Conservation (phyloP, 2,888 invertebrate species). For the Lepidochitona cinerea region DNA sequence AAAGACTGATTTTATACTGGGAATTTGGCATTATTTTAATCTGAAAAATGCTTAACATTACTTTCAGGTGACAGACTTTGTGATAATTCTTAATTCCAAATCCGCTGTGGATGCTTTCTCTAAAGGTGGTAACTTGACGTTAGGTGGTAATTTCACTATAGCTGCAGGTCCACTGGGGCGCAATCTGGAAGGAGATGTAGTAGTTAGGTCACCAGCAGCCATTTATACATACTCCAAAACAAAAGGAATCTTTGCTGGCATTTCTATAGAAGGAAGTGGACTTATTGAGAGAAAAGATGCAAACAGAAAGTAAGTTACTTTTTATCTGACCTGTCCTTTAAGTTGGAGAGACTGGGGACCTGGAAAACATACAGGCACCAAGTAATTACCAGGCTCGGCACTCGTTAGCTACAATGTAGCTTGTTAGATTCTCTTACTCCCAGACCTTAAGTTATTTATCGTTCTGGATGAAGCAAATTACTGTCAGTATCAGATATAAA, state of each 20-base stretch:
- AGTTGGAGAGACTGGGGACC: too few relatives aligned
- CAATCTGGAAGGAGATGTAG: slow-evolving; percentile 60
- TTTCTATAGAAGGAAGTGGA: slow-evolving; percentile 66
- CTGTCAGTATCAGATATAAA: too few relatives aligned
- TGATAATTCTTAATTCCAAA: slow-evolving; percentile 62
- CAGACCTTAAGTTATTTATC: too few relatives aligned
- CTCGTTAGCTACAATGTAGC: too few relatives aligned
- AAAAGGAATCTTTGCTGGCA: slow-evolving; percentile 65
- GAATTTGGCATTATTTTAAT: too few relatives aligned
- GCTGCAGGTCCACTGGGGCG: slow-evolving; percentile 66
- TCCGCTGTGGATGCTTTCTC: slow-evolving; percentile 67
- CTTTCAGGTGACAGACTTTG: slow-evolving; percentile 65
- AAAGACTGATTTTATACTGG: too few relatives aligned
- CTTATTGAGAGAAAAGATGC: slow-evolving; percentile 67
- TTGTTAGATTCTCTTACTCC: too few relatives aligned
- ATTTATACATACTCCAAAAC: slow-evolving; percentile 68
- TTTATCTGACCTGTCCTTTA: not conserved
- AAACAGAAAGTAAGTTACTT: slow-evolving; percentile 56
- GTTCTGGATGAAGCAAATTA: too few relatives aligned
- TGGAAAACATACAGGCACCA: too few relatives aligned
- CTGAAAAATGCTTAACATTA: too few relatives aligned
- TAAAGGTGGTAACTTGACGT: slow-evolving; percentile 66
- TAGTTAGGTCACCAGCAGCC: slow-evolving; percentile 61
- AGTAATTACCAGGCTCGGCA: too few relatives aligned
- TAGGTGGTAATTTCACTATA: slow-evolving; percentile 68